Evolutionary conservation across 2,113 vertebrate species (phyloP).

Genomic region (Baryphthengus martii): DNA sequence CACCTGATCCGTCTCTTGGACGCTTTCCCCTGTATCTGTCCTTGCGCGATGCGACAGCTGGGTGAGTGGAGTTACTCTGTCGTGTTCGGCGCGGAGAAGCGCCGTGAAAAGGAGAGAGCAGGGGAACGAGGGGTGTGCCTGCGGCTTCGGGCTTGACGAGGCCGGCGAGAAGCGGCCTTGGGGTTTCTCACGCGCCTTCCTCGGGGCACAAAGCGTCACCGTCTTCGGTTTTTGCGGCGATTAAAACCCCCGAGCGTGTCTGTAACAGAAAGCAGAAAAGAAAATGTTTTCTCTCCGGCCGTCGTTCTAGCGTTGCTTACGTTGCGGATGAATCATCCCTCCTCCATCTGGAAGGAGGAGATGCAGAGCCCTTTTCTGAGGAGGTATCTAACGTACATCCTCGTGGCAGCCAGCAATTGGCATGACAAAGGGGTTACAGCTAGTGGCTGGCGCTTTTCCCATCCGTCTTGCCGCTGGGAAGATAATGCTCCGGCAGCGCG

Average conservation of each 20-base stretch:
- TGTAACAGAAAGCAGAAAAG: slow-evolving; percentile 25
- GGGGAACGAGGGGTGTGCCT: background rate
- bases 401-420: slow-evolving; percentile 42
- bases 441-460: slow-evolving; percentile 43
- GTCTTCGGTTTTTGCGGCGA: background rate
- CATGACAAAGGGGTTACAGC: slow-evolving; percentile 58
- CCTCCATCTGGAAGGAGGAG: slow-evolving; percentile 57
- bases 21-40: background rate
- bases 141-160: background rate
- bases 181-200: background rate
- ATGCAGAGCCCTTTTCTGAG: slow-evolving; percentile 41
- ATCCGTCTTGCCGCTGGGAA: slow-evolving; percentile 49
- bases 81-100: background rate
- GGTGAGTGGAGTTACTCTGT: background rate
- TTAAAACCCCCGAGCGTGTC: background rate
- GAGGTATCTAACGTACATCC: slow-evolving; percentile 39
- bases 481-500: slow-evolving; percentile 12
- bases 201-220: background rate
- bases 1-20: background rate
- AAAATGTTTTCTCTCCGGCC: slow-evolving; percentile 54
- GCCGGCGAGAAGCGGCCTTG: background rate
- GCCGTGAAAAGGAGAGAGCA: background rate
- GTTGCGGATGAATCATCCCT: slow-evolving; percentile 43
- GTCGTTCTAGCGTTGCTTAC: slow-evolving; percentile 12
- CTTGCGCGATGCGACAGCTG: background rate